Base-by-base conservation (phyloP, 2,797 vertebrate genomes). In the Siniperca obscura region DNA sequence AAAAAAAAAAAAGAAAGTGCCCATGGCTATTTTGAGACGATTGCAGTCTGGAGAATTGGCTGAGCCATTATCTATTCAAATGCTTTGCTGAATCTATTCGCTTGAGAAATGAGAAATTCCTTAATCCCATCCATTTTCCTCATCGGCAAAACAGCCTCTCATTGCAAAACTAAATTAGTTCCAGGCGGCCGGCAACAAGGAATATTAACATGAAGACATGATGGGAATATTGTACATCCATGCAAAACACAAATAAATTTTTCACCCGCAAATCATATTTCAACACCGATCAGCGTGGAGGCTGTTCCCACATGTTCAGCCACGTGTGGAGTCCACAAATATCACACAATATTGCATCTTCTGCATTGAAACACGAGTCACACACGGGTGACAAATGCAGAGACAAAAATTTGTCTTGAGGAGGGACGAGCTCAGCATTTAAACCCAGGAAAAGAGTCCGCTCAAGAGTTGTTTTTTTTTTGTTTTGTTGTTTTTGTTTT, bases 61-160 rank as follows among this genome's bases (percentile, higher is more conserved):
- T 86, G 79, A 84, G 68, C 82, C 80, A 78, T 92, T 90, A 92
- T 92, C 88, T 91, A 75, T 86, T 92, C 70, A 89, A 91, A 91
- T 83, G 85, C 85, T 66, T 83, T 70, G 21, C 82, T 90, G 83
- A 88, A 89, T 92, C 85, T 92, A 86, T 84, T 78, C 36, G 81
- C 82, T 88, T 80, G 77, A 36, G 36, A 90, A 92, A 93, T 90
- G 85, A 92, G 87, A 91, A 91, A 91, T 91, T 90, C 81, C 88
- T 89, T 92, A 90, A 92, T 93, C 91, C 90, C 80, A 70, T 91
- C 84, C 77, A 74, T 88, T 92, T 87, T 89, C 88, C 86, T 93
- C 81, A 74, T 79, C 46, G 76, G 89, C 85, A 89, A 90, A 91
- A 90, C 83, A 84, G 71, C 70, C 86, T 75, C 78, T 85, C 70